Evolutionary conservation across 2,888 invertebrate genomes (phyloP), one percentile per base, ranked within the genome.

Genomic region (Lobophora halterata): DNA sequence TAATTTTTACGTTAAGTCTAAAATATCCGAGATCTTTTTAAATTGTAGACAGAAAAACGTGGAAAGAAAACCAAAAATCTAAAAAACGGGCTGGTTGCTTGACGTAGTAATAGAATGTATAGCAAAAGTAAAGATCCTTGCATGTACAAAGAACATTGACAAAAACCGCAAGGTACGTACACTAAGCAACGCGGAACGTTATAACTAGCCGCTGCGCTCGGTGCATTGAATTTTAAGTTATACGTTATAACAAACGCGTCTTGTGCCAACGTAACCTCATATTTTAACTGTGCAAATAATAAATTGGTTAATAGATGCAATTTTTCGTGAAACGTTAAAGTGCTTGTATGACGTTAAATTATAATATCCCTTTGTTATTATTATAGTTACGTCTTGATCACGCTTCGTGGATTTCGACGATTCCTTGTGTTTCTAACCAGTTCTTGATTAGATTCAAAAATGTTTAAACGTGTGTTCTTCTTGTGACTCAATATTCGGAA

Each of bases 401-500:
- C 49, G 58, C 58, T 61, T 50, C 52, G 37, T 45, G 57, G 52
- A 57, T 53, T 70, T 61, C 47, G 46, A 49, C 47, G 55, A 66
- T 70, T 71, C 70, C 67, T 66, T 55, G 51, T 65, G 50, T 51
- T n/a, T 58, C 50, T 42, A 50, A 32, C 35, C 55, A 64, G 64
- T 62, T 49, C 25, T 47, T 48, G 46, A 36, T 55, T 44, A n/a
- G n/a, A 30, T 26, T 39, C 49, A 45, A 40, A 48, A 46, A 50
- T 53, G 50, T 17, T 37, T 18, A 31, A 44, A 52, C 52, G 49
- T 48, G 46, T 45, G 28, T 42, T 46, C 20, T 26, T 49, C 39
- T 9, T 39, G 32, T 19, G 27, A 5, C 31, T 10, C n/a, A 16
- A 14, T 24, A 18, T 19, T 33, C 35, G 17, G 37, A 45, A 55